These are phyloP conservation scores for Kryptolebias ocellatus DNA, from an alignment of 2,797 vertebrate genomes.

Conservation along the genomic window DNA sequence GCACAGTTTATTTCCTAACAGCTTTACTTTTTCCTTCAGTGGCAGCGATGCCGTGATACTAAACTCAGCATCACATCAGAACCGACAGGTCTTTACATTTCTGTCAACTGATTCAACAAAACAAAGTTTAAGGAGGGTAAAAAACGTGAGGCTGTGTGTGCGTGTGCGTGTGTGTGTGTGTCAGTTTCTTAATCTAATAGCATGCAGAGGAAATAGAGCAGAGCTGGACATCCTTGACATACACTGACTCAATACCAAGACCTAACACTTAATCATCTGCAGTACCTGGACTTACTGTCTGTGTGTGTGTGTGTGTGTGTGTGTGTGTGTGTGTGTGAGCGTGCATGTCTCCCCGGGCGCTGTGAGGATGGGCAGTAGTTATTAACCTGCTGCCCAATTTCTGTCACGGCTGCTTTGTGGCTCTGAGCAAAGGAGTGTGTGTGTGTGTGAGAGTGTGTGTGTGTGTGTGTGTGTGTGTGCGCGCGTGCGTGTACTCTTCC, in stretches of 20 bases:
- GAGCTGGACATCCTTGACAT: conserved; percentile 72
- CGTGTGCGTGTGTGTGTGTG: conserved; percentile 18
- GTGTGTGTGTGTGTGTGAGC: conserved; percentile 19
- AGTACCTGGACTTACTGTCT: conserved; percentile 59
- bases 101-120: not conserved
- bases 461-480: conserved; percentile 23
- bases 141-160: conserved; percentile 11
- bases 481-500: conserved; percentile 42
- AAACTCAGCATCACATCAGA: not conserved
- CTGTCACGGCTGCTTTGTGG: conserved; percentile 75
- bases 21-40: too few relatives aligned
- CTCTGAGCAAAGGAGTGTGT: conserved; percentile 50
- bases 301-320: conserved; percentile 33
- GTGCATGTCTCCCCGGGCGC: conserved; percentile 49
- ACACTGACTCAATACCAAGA: conserved; percentile 67
- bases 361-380: conserved; percentile 72
- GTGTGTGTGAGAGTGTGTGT: conserved; percentile 30
- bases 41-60: too few relatives aligned
- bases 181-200: conserved; percentile 58
- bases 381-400: conserved; percentile 77
- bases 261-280: conserved; percentile 70
- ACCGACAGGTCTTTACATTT: not conserved
- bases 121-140: conserved; percentile 7
- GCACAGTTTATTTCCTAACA: too few relatives aligned
- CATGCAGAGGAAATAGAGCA: conserved; percentile 64